A percentile compares a stretch with the other conserved stretches of the same genome.
phyloP scores from a whole-genome alignment of 2,797 vertebrate genomes.

The Pseudopleuronectes americanus region DNA sequence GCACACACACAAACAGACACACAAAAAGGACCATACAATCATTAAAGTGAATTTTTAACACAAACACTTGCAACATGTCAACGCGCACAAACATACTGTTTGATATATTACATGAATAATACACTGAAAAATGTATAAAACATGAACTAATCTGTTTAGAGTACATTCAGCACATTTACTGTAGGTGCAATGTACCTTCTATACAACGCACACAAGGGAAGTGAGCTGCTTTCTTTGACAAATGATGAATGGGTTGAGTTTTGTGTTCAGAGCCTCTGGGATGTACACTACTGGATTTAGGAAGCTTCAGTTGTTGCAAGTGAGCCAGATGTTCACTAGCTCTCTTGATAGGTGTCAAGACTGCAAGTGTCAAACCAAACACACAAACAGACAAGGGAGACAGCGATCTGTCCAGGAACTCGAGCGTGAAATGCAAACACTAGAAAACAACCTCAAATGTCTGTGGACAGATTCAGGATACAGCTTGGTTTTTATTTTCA shows the following conservation, averaged over 20 bases:
- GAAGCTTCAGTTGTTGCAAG: background rate
- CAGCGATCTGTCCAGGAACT: no score
- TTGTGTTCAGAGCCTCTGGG: conserved; percentile 12
- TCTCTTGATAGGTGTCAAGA: background rate
- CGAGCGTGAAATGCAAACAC: conserved; percentile 2
- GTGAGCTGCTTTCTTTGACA: conserved; percentile 2
- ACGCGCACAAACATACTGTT: background rate
- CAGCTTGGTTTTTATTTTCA: no score
- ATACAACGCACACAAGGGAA: conserved; percentile 1
- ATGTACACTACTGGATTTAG: conserved; percentile 51
- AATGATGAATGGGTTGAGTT: conserved; percentile 42
- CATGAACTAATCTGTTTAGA: background rate
- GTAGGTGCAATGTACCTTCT: conserved; percentile 39
- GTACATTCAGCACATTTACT: conserved; percentile 22
- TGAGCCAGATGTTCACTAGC: conserved; percentile 7
- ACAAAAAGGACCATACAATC: background rate
- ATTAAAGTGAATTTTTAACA: background rate
- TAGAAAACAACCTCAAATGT: conserved; percentile 1
- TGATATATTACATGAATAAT: background rate
- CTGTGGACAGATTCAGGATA: no score
- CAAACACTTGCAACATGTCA: background rate
- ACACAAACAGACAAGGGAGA: no score
- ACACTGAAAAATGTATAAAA: background rate
- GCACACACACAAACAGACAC: conserved; percentile 18
- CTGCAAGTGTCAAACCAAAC: background rate